These are phyloP conservation scores for Odocoileus virginianus DNA, from an alignment of 2,113 vertebrate species.

Conservation along the genomic window DNA sequence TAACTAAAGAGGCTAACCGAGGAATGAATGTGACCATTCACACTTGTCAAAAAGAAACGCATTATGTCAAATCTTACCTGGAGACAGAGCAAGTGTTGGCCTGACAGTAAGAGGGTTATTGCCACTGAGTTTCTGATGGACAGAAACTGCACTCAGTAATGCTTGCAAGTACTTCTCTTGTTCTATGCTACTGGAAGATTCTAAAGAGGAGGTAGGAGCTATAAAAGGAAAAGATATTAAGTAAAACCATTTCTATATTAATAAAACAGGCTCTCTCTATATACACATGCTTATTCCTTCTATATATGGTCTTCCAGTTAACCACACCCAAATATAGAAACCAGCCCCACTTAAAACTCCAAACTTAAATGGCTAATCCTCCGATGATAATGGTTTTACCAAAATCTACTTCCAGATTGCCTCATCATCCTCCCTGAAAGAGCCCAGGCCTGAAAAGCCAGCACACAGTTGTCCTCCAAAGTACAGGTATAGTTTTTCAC, in stretches of 20 bases:
- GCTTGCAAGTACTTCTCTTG: constrained; percentile 98
- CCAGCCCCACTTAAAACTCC: background rate
- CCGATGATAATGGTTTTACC: constrained; percentile 6
- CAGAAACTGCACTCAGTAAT: constrained; percentile 91
- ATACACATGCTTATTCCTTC: background rate
- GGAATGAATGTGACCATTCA: constrained; percentile 8
- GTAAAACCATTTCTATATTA: constrained; percentile 10
- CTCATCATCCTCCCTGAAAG: constrained; percentile 7
- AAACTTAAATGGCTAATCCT: constrained; percentile 19
- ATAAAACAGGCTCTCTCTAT: background rate
- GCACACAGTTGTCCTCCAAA: background rate
- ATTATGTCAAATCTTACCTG: constrained; percentile 84
- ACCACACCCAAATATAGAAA: constrained; percentile 42
- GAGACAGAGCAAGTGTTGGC: constrained; percentile 90
- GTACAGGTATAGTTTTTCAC: background rate
- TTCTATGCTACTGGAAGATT: constrained; percentile 96
- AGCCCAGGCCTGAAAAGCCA: constrained; percentile 8
- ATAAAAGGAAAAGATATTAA: constrained; percentile 38
- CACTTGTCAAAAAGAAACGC: background rate
- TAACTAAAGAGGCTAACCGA: background rate
- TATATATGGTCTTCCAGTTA: background rate
- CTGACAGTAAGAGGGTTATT: constrained; percentile 89
- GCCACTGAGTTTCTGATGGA: constrained; percentile 91
- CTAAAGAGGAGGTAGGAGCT: constrained; percentile 89
- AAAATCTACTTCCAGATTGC: constrained; percentile 19